Evolutionary conservation across 2,888 invertebrate genomes (phyloP).

Genomic region (Biston betularia): DNA sequence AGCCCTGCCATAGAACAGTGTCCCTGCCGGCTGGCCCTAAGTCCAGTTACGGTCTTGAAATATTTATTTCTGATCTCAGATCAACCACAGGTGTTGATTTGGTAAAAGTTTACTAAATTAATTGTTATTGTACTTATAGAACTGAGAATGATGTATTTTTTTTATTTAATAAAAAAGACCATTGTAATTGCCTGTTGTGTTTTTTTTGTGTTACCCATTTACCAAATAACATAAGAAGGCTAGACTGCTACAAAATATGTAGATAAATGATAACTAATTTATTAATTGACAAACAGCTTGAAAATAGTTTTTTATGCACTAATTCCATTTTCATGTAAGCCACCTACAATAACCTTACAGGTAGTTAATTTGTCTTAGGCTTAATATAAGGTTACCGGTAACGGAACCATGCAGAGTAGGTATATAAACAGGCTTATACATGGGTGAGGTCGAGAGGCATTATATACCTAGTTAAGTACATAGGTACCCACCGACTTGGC

Average conservation of each 20-base stretch:
- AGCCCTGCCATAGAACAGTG: conserved; percentile 41
- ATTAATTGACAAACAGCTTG: too few relatives aligned
- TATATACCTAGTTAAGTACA: conserved; percentile 14
- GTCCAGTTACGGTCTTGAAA: conserved; percentile 25
- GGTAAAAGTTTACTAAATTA: conserved; percentile 82
- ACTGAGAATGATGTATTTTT: conserved; percentile 83
- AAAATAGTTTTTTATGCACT: too few relatives aligned
- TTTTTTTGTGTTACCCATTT: conserved; percentile 24
- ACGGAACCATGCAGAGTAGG: background rate
- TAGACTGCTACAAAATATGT: background rate
- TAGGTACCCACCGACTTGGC: conserved; percentile 8
- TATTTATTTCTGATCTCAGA: conserved; percentile 81
- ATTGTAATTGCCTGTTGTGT: conserved; percentile 63
- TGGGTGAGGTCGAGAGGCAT: conserved; percentile 13
- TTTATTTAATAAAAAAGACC: conserved; percentile 83
- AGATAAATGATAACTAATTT: background rate
- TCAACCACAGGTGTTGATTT: conserved; percentile 79
- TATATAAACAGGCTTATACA: conserved; percentile 13
- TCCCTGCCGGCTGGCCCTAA: conserved; percentile 25
- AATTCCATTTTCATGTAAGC: too few relatives aligned
- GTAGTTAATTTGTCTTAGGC: background rate
- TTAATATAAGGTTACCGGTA: background rate
- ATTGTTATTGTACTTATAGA: conserved; percentile 85
- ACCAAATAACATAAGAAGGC: background rate
- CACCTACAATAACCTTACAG: too few relatives aligned